A percentile compares a stretch with the other conserved stretches of the same genome.
These are phyloP conservation scores for Heliconius ismenius DNA, from an alignment of 2,888 invertebrate species.

Conservation along the genomic window DNA sequence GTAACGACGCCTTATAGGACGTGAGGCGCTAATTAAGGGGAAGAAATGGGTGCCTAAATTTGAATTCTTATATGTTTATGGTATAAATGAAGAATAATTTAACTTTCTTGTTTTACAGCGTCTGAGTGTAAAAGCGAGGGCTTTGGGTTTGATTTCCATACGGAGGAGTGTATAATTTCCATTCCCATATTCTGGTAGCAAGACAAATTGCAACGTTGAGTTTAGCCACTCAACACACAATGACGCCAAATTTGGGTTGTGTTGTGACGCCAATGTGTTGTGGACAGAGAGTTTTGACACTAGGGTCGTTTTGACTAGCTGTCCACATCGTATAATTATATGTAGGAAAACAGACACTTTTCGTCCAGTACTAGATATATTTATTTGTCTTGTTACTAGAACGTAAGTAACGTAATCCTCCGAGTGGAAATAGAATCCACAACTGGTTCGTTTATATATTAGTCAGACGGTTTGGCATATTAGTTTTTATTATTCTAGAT, in stretches of 20 bases:
- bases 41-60: neutral
- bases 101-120: no score
- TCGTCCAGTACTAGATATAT: neutral
- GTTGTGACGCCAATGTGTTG: no score
- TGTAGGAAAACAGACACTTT: neutral
- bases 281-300: no score
- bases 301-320: no score
- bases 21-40: slow-evolving; percentile 42
- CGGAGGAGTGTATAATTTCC: neutral
- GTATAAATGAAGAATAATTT: neutral
- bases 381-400: neutral
- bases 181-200: neutral
- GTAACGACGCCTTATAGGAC: slow-evolving; percentile 41
- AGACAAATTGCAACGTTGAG: neutral
- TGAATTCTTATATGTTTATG: neutral
- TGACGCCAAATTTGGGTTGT: no score
- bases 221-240: neutral
- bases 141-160: neutral
- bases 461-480: neutral
- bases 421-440: neutral
- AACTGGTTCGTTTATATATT: neutral
- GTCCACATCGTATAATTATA: no score
- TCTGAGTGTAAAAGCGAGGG: neutral
- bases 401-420: neutral
- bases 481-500: no score